Evolutionary conservation across 2,888 invertebrate genomes (phyloP).

Genomic region (Phaedon cochleariae): DNA sequence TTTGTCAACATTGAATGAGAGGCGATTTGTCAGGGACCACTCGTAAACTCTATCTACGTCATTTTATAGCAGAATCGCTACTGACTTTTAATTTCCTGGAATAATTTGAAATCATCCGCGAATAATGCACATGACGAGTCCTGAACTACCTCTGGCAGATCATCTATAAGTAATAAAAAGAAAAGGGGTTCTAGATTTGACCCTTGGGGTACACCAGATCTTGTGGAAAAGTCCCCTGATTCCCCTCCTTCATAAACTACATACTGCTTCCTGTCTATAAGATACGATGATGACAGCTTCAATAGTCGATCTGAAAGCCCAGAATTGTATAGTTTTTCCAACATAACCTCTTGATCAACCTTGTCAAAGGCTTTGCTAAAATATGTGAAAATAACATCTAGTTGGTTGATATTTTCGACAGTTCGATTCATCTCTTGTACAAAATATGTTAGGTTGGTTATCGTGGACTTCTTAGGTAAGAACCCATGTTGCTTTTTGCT

Average conservation of each 20-base stretch:
- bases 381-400: no score
- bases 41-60: slow-evolving; percentile 9
- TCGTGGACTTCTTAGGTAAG: no score
- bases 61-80: not conserved
- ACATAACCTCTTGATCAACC: no score
- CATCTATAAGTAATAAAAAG: slow-evolving; percentile 14
- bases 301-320: no score
- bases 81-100: not conserved
- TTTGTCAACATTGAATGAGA: slow-evolving; percentile 8
- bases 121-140: slow-evolving; percentile 13
- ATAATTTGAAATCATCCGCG: slow-evolving; percentile 8
- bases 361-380: no score
- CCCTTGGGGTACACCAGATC: slow-evolving; percentile 19
- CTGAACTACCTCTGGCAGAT: slow-evolving; percentile 13
- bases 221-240: slow-evolving; percentile 1
- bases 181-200: slow-evolving; percentile 6
- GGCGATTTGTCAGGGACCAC: not conserved
- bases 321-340: no score
- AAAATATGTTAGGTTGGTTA: no score
- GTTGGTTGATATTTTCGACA: no score
- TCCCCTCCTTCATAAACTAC: not conserved
- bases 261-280: slow-evolving; percentile 4
- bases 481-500: not conserved
- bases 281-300: no score
- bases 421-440: no score